These are phyloP conservation scores for Palythoa grandis DNA, from an alignment of 92 coral and sea anemone genomes.

Conservation along the genomic window DNA sequence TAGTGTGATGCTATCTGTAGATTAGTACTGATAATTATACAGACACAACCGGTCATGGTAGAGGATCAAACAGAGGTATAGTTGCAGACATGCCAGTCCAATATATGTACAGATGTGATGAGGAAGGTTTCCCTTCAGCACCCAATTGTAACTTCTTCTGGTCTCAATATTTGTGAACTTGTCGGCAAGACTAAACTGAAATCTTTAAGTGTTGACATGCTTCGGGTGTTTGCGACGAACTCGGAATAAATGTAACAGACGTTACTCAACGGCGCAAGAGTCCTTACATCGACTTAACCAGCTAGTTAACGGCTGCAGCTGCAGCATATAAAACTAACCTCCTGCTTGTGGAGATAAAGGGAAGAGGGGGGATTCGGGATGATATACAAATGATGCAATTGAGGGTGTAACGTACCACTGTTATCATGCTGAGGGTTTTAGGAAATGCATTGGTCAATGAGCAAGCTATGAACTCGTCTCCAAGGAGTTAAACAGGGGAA, in stretches of 20 bases:
- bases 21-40: too few relatives aligned
- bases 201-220: neutral
- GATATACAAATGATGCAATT: neutral
- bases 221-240: neutral
- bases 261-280: neutral
- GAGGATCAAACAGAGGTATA: neutral
- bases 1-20: neutral
- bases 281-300: neutral
- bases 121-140: too few relatives aligned
- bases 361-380: neutral
- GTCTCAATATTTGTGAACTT: neutral
- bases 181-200: neutral
- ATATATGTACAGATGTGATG: neutral
- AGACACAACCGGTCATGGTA: neutral
- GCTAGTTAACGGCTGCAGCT: neutral
- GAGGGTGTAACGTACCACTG: too few relatives aligned
- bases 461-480: too few relatives aligned
- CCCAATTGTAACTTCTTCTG: neutral
- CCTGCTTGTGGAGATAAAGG: neutral
- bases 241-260: neutral
- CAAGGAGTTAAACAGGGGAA: too few relatives aligned
- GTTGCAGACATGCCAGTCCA: neutral
- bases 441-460: too few relatives aligned
- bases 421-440: too few relatives aligned
- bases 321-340: neutral